Evolutionary conservation across 2,113 vertebrate species (phyloP).

Genomic region (Notothenia rossii): DNA sequence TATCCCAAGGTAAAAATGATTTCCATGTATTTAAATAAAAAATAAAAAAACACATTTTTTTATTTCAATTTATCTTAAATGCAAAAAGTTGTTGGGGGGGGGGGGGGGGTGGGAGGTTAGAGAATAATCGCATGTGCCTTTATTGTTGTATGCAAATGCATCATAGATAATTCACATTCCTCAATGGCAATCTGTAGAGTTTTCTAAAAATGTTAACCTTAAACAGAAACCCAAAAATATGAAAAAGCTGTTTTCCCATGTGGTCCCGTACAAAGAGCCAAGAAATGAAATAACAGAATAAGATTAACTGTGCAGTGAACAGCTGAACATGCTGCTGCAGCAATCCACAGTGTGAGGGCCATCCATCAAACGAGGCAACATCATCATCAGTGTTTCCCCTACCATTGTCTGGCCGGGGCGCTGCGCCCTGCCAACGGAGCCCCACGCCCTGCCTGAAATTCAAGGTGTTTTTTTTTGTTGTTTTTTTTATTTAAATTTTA

Average conservation of each 20-base stretch:
- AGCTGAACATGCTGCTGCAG: slow-evolving; percentile 2
- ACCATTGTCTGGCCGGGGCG: too few species aligned
- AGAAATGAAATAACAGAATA: slow-evolving; percentile 35
- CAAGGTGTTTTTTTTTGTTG: too few species aligned
- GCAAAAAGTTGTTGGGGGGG: too few species aligned
- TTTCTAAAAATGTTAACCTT: neutral
- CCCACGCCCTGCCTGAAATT: too few species aligned
- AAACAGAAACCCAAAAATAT: slow-evolving; percentile 9
- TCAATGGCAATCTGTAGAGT: slow-evolving; percentile 6
- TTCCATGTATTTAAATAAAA: too few species aligned
- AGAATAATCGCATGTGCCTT: neutral
- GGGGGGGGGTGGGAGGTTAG: too few species aligned
- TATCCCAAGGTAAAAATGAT: neutral
- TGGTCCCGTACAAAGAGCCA: neutral
- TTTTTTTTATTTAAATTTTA: too few species aligned
- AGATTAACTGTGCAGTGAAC: slow-evolving; percentile 26
- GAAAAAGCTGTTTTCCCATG: slow-evolving; percentile 11
- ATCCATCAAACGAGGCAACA: slow-evolving; percentile 4
- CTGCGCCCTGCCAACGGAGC: too few species aligned
- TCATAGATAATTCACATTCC: slow-evolving; percentile 10
- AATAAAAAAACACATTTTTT: neutral
- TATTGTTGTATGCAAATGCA: neutral
- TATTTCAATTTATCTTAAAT: neutral
- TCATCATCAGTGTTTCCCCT: too few species aligned
- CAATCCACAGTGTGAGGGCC: neutral